Base-by-base conservation (phyloP, 2,113 vertebrate species). In the Syngnathus floridae region DNA sequence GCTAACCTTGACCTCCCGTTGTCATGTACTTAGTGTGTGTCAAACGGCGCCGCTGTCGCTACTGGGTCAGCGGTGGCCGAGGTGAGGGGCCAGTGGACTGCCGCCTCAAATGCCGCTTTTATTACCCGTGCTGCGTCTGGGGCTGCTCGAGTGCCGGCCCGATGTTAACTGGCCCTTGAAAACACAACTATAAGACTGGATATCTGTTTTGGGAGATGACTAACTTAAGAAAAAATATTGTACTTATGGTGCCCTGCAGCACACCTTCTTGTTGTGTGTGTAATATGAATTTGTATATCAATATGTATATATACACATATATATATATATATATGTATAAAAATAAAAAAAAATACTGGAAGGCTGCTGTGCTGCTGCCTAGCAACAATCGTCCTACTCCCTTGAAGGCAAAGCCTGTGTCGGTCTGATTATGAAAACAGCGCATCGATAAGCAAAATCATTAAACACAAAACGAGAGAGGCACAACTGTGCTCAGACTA, bases 61-160 rank as follows among this genome's bases (percentile, higher is more conserved):
- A 11, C 21, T 4, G 21, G 51, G 51, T 54, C 51, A 22, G 10
- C 51, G 19, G 11, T 22, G 21, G 22, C 51, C 21, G 10, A 22
- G 54, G 26, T 16, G 54, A 56, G 26, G n/a, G 51, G 51, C 51
- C 21, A 26, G 43, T 14, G 75, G 78, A 71, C 73, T 64, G 75
- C 64, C 0, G 67, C 54, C 36, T 76, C 78, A 77, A 77, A 84
- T 78, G 67, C 63, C 60, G 73, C 69, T 83, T 86, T 83, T 84
- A 86, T 87, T 80, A 77, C 84, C 78, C 69, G 61, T 60, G 66
- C 78, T 69, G 48, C 62, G 65, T 52, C 54, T 64, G 70, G 5
- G 55, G 59, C 21, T 40, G 35, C 16, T 14, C 16, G 55, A 26
- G 31, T 31, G 31, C 35, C 10, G 49, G 46, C 41, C 48, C 66